Conservation (phyloP, 2,888 invertebrate species). For the Lasius platythorax region DNA sequence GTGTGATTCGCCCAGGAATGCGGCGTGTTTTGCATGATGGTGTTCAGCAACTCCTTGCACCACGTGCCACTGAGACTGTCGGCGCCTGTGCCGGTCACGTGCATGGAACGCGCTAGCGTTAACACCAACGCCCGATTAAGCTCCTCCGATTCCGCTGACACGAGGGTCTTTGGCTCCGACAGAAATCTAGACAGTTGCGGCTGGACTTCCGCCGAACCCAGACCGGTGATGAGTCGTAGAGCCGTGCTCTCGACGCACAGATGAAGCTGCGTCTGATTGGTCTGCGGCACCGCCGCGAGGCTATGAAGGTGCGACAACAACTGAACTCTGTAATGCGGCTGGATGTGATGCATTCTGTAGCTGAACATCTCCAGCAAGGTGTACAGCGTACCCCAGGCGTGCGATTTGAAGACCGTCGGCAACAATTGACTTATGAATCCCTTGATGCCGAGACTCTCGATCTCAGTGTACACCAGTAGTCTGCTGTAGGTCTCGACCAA, state of each 20-base stretch:
- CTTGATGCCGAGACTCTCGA: slow-evolving; percentile 98
- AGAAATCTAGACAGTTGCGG: slow-evolving; percentile 96
- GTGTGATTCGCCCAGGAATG: slow-evolving; percentile 98
- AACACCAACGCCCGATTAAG: slow-evolving; percentile 97
- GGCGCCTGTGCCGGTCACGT: slow-evolving; percentile 92
- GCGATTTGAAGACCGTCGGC: slow-evolving; percentile 96
- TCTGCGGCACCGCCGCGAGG: slow-evolving; percentile 96
- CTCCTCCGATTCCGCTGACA: slow-evolving; percentile 98
- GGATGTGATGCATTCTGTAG: slow-evolving; percentile 98
- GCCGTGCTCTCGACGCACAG: slow-evolving; percentile 97
- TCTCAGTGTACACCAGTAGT: slow-evolving; percentile 97
- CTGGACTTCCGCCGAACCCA: slow-evolving; percentile 98
- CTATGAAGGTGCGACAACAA: slow-evolving; percentile 96
- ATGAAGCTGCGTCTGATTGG: slow-evolving; percentile 97
- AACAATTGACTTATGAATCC: slow-evolving; percentile 97
- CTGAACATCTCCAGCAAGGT: slow-evolving; percentile 98
- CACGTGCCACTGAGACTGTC: slow-evolving; percentile 90
- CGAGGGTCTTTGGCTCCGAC: slow-evolving; percentile 96
- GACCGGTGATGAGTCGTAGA: slow-evolving; percentile 93
- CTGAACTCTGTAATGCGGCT: slow-evolving; percentile 97
- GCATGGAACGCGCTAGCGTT: slow-evolving; percentile 96
- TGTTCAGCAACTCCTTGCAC: slow-evolving; percentile 95
- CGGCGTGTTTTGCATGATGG: slow-evolving; percentile 97
- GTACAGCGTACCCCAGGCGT: slow-evolving; percentile 98
- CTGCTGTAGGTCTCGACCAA: slow-evolving; percentile 98